Percentiles rank a stretch among this genome's conserved stretches.
phyloP scores from a whole-genome alignment of 2,888 invertebrate genomes.

The Cerastoderma edule region DNA sequence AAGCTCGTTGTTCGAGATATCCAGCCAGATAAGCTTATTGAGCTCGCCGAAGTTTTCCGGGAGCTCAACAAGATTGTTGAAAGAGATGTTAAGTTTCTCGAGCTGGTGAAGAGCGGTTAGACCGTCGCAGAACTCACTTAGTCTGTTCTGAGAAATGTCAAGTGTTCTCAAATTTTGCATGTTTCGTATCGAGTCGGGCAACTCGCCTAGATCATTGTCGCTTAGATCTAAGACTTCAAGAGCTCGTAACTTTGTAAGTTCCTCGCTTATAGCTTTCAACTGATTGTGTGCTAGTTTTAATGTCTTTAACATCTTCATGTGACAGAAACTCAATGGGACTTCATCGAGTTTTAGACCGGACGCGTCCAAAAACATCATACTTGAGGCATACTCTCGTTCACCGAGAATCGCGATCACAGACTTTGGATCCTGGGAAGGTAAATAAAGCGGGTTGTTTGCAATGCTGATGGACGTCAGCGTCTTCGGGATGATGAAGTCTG shows the following conservation, averaged over 20 bases:
- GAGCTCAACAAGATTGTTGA: constrained; percentile 76
- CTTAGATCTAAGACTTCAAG: constrained; percentile 75
- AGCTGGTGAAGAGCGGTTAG: constrained; percentile 70
- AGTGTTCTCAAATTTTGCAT: constrained; percentile 85
- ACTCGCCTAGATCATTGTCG: constrained; percentile 67
- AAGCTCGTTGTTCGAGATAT: constrained; percentile 79
- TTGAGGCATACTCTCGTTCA: constrained; percentile 71
- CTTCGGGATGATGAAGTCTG: constrained; percentile 74
- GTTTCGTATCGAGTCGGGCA: constrained; percentile 65
- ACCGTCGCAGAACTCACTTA: constrained; percentile 85
- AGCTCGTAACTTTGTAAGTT: constrained; percentile 72
- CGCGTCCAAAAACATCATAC: constrained; percentile 72
- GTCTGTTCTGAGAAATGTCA: constrained; percentile 86
- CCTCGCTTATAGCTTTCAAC: constrained; percentile 71
- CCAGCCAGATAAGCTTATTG: constrained; percentile 73
- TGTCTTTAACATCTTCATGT: constrained; percentile 71
- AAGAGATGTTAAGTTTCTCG: constrained; percentile 76
- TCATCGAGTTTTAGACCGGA: constrained; percentile 75
- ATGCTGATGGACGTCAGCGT: constrained; percentile 71
- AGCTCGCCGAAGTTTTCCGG: constrained; percentile 80
- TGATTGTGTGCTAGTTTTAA: constrained; percentile 76
- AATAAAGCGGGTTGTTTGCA: constrained; percentile 75
- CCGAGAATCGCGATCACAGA: constrained; percentile 71
- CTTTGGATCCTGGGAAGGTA: constrained; percentile 68
- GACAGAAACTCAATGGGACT: constrained; percentile 70